These are phyloP conservation scores for Meda fulgida DNA, from an alignment of 2,797 vertebrate species.

Conservation along the genomic window DNA sequence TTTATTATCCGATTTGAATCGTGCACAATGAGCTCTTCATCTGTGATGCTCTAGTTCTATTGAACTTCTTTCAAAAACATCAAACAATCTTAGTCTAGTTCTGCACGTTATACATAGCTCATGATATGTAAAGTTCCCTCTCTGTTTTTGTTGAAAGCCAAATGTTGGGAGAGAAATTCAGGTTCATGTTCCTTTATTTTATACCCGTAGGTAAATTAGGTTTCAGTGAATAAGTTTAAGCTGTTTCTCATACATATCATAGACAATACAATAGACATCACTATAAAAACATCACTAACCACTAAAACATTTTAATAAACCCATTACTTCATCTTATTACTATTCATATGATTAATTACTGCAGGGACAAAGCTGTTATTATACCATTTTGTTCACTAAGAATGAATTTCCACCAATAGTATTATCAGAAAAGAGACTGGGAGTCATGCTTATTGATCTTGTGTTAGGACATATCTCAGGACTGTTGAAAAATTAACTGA, in stretches of 20 bases:
- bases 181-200: too few species aligned
- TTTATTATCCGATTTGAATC: constrained; percentile 28
- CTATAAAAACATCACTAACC: too few species aligned
- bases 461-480: constrained; percentile 33
- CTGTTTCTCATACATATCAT: too few species aligned
- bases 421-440: not conserved
- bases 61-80: too few species aligned
- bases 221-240: too few species aligned
- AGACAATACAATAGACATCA: too few species aligned
- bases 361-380: too few species aligned
- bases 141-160: constrained; percentile 5
- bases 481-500: constrained; percentile 22
- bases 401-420: not conserved
- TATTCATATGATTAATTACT: too few species aligned
- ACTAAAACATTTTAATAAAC: too few species aligned
- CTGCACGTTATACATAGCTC: constrained; percentile 18
- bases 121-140: not conserved
- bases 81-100: too few species aligned
- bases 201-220: too few species aligned
- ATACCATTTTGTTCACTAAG: not conserved
- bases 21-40: not conserved
- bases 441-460: constrained; percentile 45
- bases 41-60: constrained; percentile 26
- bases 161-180: not conserved
- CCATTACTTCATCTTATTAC: too few species aligned